A percentile compares a stretch with the other conserved stretches of the same genome.
Conservation (phyloP, 1,140 invertebrate species). For the Drosophila bifasciata region DNA sequence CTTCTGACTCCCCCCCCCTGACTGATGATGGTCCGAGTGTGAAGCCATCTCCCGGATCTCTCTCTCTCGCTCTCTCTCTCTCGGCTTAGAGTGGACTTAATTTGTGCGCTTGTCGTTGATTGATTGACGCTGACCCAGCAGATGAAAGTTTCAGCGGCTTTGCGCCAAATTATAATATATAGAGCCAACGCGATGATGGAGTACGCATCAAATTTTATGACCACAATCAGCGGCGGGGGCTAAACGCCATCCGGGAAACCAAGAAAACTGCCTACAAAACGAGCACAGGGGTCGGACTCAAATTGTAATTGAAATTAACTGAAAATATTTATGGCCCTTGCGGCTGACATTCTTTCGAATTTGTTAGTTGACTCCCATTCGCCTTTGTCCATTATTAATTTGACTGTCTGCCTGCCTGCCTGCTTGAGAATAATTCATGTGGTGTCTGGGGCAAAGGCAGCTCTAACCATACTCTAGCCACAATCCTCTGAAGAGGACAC, state of each 20-base stretch:
- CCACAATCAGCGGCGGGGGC: slow-evolving; percentile 19
- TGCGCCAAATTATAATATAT: slow-evolving; percentile 76
- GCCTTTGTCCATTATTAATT: slow-evolving; percentile 49
- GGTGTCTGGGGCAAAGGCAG: slow-evolving; percentile 22
- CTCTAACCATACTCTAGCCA: too few relatives aligned
- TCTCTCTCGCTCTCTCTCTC: too few relatives aligned
- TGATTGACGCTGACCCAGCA: slow-evolving; percentile 69
- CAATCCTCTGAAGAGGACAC: too few relatives aligned
- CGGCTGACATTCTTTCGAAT: slow-evolving; percentile 32
- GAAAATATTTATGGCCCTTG: slow-evolving; percentile 76
- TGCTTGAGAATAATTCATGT: slow-evolving; percentile 46
- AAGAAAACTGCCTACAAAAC: slow-evolving; percentile 19
- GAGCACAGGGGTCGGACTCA: slow-evolving; percentile 28
- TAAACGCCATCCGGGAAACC: neutral
- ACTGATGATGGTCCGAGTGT: slow-evolving; percentile 63
- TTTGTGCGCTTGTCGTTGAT: slow-evolving; percentile 79
- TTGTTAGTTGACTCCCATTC: slow-evolving; percentile 16
- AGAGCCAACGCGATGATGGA: slow-evolving; percentile 53
- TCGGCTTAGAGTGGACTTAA: slow-evolving; percentile 65
- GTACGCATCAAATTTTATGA: slow-evolving; percentile 78
- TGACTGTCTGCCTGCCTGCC: slow-evolving; percentile 34
- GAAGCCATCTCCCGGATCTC: slow-evolving; percentile 36
- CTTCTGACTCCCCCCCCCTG: slow-evolving; percentile 7
- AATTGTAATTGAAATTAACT: slow-evolving; percentile 75
- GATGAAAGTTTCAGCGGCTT: slow-evolving; percentile 78